Conservation (phyloP, 2,797 vertebrate species). For the Xerus rutilus region DNA sequence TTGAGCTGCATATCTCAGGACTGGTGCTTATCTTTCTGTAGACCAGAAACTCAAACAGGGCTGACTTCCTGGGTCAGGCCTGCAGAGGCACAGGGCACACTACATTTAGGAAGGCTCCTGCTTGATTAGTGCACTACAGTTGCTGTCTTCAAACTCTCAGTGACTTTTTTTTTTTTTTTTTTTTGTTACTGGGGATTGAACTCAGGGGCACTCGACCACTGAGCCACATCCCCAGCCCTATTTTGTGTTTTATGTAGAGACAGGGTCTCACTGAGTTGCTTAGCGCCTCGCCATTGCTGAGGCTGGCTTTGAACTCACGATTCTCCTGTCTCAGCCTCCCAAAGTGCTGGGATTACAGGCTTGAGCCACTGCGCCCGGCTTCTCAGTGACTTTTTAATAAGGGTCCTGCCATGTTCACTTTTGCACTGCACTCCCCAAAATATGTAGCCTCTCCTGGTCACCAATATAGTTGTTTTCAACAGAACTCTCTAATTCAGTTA, state of each 20-base stretch:
- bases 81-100: not conserved
- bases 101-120: not conserved
- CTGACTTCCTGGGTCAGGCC: not conserved
- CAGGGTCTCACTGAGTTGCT: too few relatives aligned
- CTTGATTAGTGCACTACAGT: not conserved
- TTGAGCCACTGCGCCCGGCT: not conserved
- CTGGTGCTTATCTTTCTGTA: not conserved
- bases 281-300: too few relatives aligned
- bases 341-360: too few relatives aligned
- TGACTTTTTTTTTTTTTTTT: not conserved
- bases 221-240: too few relatives aligned
- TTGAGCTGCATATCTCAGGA: not conserved
- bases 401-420: not conserved
- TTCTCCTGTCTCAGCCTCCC: too few relatives aligned
- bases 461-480: not conserved
- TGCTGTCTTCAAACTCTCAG: not conserved
- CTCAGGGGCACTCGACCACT: too few relatives aligned
- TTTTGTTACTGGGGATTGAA: too few relatives aligned
- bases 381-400: conserved; percentile 1
- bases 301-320: too few relatives aligned
- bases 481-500: not conserved
- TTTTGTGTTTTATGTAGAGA: too few relatives aligned
- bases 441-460: not conserved
- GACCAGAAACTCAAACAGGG: not conserved
- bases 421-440: not conserved